A percentile compares a stretch with the other conserved stretches of the same genome.
These are phyloP conservation scores for Cheilosia scutellata DNA, from an alignment of 2,888 invertebrate species.

Conservation along the genomic window DNA sequence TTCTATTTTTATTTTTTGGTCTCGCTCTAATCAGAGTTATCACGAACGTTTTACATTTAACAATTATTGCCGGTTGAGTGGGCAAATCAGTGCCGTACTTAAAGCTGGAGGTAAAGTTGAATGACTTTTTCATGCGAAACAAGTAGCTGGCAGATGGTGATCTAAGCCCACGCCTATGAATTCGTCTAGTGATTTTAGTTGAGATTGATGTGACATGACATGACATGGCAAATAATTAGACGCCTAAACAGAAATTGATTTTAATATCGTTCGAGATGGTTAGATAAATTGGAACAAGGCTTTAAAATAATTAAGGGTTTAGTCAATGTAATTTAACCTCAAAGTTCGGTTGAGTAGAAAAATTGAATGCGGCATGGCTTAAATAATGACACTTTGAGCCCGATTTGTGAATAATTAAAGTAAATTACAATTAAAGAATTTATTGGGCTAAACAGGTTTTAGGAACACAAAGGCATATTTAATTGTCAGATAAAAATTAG, in stretches of 20 bases:
- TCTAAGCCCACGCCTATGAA: conserved; percentile 31
- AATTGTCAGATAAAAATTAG: no score
- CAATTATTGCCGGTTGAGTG: conserved; percentile 1
- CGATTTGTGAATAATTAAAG: no score
- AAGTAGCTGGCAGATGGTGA: conserved; percentile 23
- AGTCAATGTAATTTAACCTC: no score
- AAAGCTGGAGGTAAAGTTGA: conserved; percentile 21
- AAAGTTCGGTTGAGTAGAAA: no score
- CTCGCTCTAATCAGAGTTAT: conserved; percentile 24
- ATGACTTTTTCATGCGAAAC: conserved; percentile 33
- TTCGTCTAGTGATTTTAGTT: conserved; percentile 5
- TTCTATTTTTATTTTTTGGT: neutral
- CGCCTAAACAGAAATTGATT: conserved; percentile 12
- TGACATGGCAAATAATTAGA: conserved; percentile 10
- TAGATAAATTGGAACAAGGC: neutral
- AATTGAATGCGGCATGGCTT: no score
- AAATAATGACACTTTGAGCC: no score
- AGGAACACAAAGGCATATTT: no score
- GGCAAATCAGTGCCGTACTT: conserved; percentile 8
- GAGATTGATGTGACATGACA: conserved; percentile 46
- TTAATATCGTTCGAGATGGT: neutral
- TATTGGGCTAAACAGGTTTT: no score
- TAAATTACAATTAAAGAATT: no score
- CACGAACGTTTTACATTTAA: conserved; percentile 11
- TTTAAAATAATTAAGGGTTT: no score